These are phyloP conservation scores for Argyresthia goedartella DNA, from an alignment of 2,888 invertebrate species.

Conservation along the genomic window DNA sequence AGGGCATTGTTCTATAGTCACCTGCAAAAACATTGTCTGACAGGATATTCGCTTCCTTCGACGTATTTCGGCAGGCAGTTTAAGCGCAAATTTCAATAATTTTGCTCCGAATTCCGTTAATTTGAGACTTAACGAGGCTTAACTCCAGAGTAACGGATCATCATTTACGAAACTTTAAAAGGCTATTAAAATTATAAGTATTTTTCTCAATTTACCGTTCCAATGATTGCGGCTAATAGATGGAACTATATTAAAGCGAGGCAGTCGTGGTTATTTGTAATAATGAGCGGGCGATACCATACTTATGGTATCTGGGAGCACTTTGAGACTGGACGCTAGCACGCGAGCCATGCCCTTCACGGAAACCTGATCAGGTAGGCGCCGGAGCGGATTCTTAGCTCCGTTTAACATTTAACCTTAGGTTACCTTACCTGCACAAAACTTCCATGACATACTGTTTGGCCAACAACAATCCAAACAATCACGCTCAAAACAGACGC, in stretches of 20 bases:
- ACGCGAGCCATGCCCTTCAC: constrained; percentile 52
- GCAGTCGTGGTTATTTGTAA: constrained; percentile 5
- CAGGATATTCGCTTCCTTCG: background rate
- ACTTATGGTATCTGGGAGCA: background rate
- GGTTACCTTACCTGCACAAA: constrained; percentile 1
- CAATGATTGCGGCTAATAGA: constrained; percentile 11
- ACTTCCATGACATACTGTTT: background rate
- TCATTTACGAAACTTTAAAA: background rate
- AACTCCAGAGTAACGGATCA: constrained; percentile 1
- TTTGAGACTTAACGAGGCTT: background rate
- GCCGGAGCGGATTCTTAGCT: constrained; percentile 14
- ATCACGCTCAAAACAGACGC: background rate
- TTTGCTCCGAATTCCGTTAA: background rate
- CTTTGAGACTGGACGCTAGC: constrained; percentile 11
- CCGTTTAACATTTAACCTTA: constrained; percentile 5
- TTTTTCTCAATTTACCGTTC: constrained; percentile 13
- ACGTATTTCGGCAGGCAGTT: too few species aligned
- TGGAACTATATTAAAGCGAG: constrained; percentile 4
- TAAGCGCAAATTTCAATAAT: background rate
- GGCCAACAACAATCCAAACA: background rate
- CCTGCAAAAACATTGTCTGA: background rate
- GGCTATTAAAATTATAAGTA: constrained; percentile 4
- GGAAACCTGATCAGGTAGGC: constrained; percentile 48
- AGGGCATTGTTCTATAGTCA: constrained; percentile 1
- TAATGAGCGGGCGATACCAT: constrained; percentile 2